phyloP scores from a whole-genome alignment of 2,113 vertebrate genomes.

The Dolichallabes microphthalmus region DNA sequence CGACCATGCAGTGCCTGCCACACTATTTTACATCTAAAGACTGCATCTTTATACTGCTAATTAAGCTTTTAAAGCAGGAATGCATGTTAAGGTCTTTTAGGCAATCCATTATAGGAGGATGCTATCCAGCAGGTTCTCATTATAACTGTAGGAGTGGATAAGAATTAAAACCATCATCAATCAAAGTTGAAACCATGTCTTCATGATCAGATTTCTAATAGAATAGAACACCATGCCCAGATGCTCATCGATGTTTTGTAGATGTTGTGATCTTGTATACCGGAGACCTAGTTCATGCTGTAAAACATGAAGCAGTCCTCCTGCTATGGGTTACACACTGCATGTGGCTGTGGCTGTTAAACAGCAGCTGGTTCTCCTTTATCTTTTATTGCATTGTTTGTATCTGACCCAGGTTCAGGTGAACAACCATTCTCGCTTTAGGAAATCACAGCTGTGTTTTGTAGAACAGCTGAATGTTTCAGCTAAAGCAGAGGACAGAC shows the following conservation, averaged over 20 bases:
- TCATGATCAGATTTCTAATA: not conserved
- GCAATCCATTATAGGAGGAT: not conserved
- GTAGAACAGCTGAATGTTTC: not conserved
- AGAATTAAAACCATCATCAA: not conserved
- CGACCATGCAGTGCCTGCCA: not conserved
- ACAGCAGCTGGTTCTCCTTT: not conserved
- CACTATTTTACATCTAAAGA: not conserved
- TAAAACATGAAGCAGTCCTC: not conserved
- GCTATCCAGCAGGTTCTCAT: not conserved
- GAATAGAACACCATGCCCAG: not conserved
- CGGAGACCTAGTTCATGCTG: not conserved
- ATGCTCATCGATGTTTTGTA: not conserved
- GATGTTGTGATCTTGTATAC: not conserved
- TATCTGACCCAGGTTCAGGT: not conserved
- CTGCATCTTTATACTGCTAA: not conserved
- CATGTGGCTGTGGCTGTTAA: not conserved
- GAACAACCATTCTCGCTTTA: not conserved
- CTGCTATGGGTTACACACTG: not conserved
- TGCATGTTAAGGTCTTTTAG: not conserved
- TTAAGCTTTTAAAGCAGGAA: not conserved
- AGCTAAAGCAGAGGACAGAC: not conserved
- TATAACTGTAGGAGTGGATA: not conserved
- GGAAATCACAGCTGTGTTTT: not conserved
- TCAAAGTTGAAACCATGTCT: not conserved
- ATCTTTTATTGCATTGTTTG: slow-evolving; percentile 9